Conservation (phyloP, 2,113 vertebrate species). For the Pseudorectes ferrugineus region DNA sequence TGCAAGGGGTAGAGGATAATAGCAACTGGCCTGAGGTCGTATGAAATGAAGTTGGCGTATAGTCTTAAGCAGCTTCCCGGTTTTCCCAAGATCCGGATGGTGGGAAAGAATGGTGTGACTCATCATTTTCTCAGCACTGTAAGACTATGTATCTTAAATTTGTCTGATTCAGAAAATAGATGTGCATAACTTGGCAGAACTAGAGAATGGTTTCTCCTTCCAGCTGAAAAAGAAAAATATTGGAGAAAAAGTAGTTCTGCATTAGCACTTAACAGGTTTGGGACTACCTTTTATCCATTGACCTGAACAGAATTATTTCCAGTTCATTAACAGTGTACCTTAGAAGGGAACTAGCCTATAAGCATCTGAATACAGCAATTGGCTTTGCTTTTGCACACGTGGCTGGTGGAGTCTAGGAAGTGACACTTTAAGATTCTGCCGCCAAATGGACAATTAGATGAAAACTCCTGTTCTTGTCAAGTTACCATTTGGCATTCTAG, state of each 20-base stretch:
- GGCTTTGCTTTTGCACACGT: background rate
- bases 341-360: background rate
- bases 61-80: background rate
- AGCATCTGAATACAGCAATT: background rate
- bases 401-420: background rate
- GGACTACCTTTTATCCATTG: background rate
- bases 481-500: background rate
- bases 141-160: background rate
- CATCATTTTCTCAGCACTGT: background rate
- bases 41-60: background rate
- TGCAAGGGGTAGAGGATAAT: background rate
- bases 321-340: background rate
- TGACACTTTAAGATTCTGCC: background rate
- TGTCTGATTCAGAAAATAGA: background rate
- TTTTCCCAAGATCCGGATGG: background rate
- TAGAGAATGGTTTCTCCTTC: background rate
- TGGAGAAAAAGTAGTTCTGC: background rate
- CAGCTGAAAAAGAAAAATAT: background rate
- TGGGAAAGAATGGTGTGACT: background rate
- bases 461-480: background rate
- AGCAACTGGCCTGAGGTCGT: background rate
- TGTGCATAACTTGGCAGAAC: background rate
- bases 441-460: background rate
- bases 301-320: background rate
- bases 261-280: background rate